Evolutionary conservation across 35 echinoderm and acorn worm species (phyloP), one percentile per base, ranked within the genome.

Genomic region (Lytechinus pictus): DNA sequence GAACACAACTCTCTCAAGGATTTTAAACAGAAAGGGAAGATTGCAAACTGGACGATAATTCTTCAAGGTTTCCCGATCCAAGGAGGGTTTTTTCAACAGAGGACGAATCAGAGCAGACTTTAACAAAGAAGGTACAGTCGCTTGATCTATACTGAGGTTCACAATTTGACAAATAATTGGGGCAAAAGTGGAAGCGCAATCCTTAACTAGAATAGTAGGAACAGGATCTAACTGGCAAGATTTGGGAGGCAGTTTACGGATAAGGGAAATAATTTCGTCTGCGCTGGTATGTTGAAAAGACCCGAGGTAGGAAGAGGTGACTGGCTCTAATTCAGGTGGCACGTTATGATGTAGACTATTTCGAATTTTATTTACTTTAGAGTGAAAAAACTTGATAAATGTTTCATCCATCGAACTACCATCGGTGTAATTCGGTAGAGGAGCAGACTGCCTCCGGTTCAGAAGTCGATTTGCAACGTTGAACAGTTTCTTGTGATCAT

Each of bases 241-340:
- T 29, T 89, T 90, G 21, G 29, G 88, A 90, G 0, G 88, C 88
- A 90, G 52, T 33, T 89, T 89, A 89, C 87, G 87, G 11, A 52
- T 28, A 90, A 90, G 88, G 29, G 88, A 90, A 90, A 90, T 5
- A 89, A 29, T 89, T 89, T 89, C 87, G 19, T 89, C 28, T 29
- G 87, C 87, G 24, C 0, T 89, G 28, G 87, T 89, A 89, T 29
- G 27, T 89, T 27, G 27, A 51, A 89, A 89, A 29, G 27, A 44
- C 87, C 24, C 24, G 7, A 89, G 87, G 6, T 27, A 4, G 86
- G 86, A 87, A 87, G 33, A 87, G 86, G 86, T 87, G 86, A 87
- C 86, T 24, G 86, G 86, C 27, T 29, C 87, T 9, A 89, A 29
- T 89, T 44, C 33, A 44, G 87, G 52, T 51, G 19, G 14, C 29